Base-by-base conservation (phyloP, 2,797 vertebrate genomes). In the Anguilla obscura region DNA sequence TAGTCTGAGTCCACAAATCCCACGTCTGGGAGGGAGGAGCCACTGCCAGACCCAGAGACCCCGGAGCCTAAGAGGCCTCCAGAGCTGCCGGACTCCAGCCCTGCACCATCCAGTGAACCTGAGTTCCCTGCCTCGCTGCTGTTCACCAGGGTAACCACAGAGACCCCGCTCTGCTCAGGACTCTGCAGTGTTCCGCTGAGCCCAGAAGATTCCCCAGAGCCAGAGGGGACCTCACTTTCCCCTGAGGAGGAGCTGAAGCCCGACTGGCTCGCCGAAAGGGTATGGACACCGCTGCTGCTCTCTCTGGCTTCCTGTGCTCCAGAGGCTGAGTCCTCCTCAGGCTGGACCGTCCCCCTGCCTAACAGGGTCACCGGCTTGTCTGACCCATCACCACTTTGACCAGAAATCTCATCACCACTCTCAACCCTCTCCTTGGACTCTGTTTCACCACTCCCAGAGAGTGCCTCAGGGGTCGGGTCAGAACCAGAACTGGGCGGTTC, bases 121-220 rank as follows among this genome's bases (percentile, higher is more conserved):
- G 93, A 93, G 1, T 63, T 50, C 69, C 95, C 91, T 0, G 90
- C 80, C 76, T 94, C 87, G 71, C 92, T 86, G 4, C 87, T 90
- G 83, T 94, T 93, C 52, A 95, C 91, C 85, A 94, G 86, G 21
- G 94, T 91, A 82, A 95, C 90, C 14, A 52, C 94, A 63, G 90
- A 60, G 0, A 90, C 92, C 89, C 92, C 94, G 88, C 92, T 92
- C 88, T 96, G 9, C 80, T 71, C 79, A 30, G 27, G 52, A 63
- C 85, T 80, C 86, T 83, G 71, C 87, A 54, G 92, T 90, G 93
- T 90, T 86, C 94, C 93, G 71, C 96, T 97, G 88, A 93, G 95
- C 91, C 95, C 97, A 92, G 97, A 97, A 89, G 95, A 90, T 84
- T 96, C 94, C 27, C 91, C 87, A 56, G 89, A 93, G 82, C 93